phyloP scores from a whole-genome alignment of 2,113 vertebrate species.

The Brachypodius melanocephalos region DNA sequence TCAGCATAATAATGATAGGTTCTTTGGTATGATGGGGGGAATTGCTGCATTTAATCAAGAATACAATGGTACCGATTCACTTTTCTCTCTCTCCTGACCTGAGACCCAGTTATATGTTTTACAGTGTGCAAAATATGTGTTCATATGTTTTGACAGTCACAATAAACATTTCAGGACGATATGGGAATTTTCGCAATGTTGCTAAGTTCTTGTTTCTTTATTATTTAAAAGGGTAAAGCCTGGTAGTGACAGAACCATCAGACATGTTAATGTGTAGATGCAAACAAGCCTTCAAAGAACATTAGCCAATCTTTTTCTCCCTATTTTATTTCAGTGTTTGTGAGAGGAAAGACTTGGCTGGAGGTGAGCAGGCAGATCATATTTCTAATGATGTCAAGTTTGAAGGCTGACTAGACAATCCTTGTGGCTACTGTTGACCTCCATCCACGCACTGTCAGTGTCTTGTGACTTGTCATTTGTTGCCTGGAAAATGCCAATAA shows the following conservation, averaged over 20 bases:
- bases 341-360: background rate
- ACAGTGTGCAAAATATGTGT: rapidly evolving
- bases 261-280: background rate
- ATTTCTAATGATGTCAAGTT: background rate
- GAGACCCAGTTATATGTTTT: background rate
- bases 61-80: rapidly evolving
- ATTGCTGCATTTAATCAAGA: background rate
- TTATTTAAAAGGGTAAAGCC: background rate
- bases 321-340: background rate
- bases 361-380: background rate
- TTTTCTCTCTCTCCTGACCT: background rate
- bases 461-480: background rate
- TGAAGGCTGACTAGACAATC: background rate
- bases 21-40: background rate
- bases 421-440: background rate
- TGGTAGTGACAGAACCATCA: background rate
- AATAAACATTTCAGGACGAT: background rate
- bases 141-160: background rate
- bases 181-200: background rate
- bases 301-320: background rate
- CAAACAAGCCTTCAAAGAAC: background rate
- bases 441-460: background rate
- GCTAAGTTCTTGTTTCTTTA: background rate
- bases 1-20: background rate
- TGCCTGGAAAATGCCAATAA: background rate